These are phyloP conservation scores for Zaprionus lachaisei DNA, from an alignment of 1,140 invertebrate species.

Conservation along the genomic window DNA sequence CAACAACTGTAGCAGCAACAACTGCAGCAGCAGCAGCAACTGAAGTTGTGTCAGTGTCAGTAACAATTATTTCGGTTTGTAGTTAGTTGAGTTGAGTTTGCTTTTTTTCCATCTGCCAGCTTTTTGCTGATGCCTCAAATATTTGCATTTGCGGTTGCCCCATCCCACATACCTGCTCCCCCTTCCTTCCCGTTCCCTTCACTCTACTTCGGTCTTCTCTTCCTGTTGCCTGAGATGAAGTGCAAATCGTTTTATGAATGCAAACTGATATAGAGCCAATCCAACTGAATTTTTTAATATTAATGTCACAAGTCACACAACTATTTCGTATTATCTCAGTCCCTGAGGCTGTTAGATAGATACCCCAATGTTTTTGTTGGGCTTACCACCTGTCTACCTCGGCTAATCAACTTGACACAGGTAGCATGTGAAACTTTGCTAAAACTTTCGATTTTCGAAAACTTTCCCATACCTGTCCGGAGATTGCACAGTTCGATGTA, in stretches of 20 bases:
- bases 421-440: slow-evolving; percentile 50
- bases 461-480: slow-evolving; percentile 42
- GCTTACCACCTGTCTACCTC: slow-evolving; percentile 46
- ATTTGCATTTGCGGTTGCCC: slow-evolving; percentile 68
- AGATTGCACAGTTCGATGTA: slow-evolving; percentile 63
- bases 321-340: slow-evolving; percentile 53
- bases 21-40: slow-evolving; percentile 12
- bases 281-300: slow-evolving; percentile 45
- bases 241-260: slow-evolving; percentile 53
- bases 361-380: slow-evolving; percentile 9
- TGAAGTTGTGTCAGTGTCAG: slow-evolving; percentile 66
- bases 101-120: slow-evolving; percentile 18
- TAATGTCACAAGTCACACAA: slow-evolving; percentile 73
- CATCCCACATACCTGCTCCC: slow-evolving; percentile 1
- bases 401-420: slow-evolving; percentile 79
- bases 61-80: slow-evolving; percentile 78
- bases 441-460: slow-evolving; percentile 63
- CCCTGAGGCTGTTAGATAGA: not conserved
- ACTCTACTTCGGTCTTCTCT: not conserved
- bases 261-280: slow-evolving; percentile 25
- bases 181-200: not conserved
- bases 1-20: slow-evolving; percentile 19
- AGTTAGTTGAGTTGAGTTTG: slow-evolving; percentile 57
- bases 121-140: slow-evolving; percentile 50
- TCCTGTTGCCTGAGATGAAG: slow-evolving; percentile 45